phyloP scores from a whole-genome alignment of 2,113 vertebrate species.

The Macaca mulatta region DNA sequence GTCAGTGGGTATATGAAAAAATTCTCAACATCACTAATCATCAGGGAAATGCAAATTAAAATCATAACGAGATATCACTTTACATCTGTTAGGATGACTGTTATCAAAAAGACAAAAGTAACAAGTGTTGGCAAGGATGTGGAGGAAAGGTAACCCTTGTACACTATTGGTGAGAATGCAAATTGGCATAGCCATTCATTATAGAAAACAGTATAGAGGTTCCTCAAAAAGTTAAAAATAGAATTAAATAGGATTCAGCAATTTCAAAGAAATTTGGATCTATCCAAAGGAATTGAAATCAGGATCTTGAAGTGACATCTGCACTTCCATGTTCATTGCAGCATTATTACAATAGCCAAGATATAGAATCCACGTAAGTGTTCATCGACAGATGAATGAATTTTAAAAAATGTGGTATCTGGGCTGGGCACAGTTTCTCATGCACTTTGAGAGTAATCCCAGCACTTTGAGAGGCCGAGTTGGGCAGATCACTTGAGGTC shows the following conservation, averaged over 20 bases:
- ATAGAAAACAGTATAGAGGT: not conserved
- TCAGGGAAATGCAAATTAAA: not conserved
- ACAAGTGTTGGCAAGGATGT: not conserved
- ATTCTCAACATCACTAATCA: not conserved
- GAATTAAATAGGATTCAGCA: not conserved
- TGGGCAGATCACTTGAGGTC: too few species aligned
- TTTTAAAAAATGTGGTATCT: not conserved
- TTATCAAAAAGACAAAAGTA: not conserved
- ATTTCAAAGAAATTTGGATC: not conserved
- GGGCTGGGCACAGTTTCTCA: too few species aligned
- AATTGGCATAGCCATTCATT: not conserved
- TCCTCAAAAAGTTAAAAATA: not conserved
- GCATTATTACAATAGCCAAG: not conserved
- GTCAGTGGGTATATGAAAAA: not conserved
- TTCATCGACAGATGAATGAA: not conserved
- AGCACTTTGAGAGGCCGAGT: too few species aligned
- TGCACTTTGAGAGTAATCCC: too few species aligned
- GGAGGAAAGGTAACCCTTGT: not conserved
- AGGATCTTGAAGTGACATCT: not conserved
- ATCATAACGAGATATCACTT: not conserved
- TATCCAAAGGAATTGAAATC: not conserved
- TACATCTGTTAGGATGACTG: not conserved
- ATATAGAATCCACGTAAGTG: not conserved
- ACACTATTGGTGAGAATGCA: not conserved
- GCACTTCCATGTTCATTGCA: not conserved